A percentile compares a stretch with the other conserved stretches of the same genome.
phyloP scores from a whole-genome alignment of 2,113 vertebrate species.

The Porphyrio hochstetteri region DNA sequence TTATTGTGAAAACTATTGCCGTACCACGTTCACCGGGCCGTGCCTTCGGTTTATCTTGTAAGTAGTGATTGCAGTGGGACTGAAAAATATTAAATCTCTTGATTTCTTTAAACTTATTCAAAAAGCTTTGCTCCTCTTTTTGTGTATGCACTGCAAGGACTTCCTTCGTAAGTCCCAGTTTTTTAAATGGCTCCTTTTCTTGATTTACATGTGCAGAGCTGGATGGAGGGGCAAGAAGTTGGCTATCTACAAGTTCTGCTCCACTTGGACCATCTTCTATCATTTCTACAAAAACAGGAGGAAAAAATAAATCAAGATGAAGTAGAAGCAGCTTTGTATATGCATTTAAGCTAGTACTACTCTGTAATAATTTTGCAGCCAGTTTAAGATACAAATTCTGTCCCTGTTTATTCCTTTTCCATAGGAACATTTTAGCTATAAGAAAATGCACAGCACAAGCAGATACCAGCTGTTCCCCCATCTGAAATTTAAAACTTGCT shows the following conservation, averaged over 20 bases:
- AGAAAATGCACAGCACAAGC: background rate
- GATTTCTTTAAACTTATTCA: constrained; percentile 84
- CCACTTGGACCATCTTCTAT: constrained; percentile 81
- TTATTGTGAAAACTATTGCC: background rate
- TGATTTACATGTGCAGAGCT: constrained; percentile 69
- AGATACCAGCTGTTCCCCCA: background rate
- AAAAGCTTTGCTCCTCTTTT: constrained; percentile 92
- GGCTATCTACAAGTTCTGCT: constrained; percentile 75
- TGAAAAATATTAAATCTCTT: constrained; percentile 78
- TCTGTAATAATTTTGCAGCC: background rate
- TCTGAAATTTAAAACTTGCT: background rate
- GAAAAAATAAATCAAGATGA: background rate
- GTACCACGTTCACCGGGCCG: constrained; percentile 61
- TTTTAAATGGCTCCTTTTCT: constrained; percentile 86
- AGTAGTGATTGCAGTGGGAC: constrained; percentile 80
- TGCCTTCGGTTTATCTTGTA: constrained; percentile 79
- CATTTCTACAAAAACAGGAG: constrained; percentile 77
- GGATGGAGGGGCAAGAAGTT: constrained; percentile 32
- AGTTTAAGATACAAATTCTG: background rate
- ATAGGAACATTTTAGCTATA: background rate
- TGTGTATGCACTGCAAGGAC: constrained; percentile 93
- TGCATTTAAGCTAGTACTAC: background rate
- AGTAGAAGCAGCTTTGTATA: background rate
- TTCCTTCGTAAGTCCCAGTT: constrained; percentile 91
- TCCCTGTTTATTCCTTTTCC: background rate